Evolutionary conservation across 2,888 invertebrate species (phyloP), one percentile per base, ranked within the genome.

Genomic region (Apoda limacodes): DNA sequence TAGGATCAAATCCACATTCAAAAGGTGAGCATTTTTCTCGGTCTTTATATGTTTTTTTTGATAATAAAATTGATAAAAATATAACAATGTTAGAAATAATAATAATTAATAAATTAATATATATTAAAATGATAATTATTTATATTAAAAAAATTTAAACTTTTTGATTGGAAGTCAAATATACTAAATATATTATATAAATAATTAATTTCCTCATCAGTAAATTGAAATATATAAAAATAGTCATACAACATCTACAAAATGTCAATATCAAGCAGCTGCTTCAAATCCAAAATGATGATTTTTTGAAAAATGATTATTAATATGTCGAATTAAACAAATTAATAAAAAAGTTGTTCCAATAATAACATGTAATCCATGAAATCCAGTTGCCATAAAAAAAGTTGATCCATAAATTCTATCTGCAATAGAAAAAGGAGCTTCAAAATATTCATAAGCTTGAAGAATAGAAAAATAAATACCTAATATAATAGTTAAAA

Each of bases 301-400:
- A 29, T 50, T 56, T 28, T 35, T 62, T 26, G 69, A 70, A 31
- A 70, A 71, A 32, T 70, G 68, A 29, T 60, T 51, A 39, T 48
- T n/a, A n/a, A n/a, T n/a, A n/a, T 62, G 64, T 0, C 68, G 69
- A 35, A 68, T 52, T 42, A 63, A 50, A 30, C 69, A 70, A 31
- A 54, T 46, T 34, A 52, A 23, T 43, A 69, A 34, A 39, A 67
- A 70, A 42, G 63, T 46, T 23, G 68, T 70, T 45, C 70, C 69
- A 45, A 88, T 59, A 85, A 89, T 69, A 24, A 89, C 88, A 78
- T 89, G 89, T 30, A 89, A 9, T 3, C 89, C 89, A 56, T 90
- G 89, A 19, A 91, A 90, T 63, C 89, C 89, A 35, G 89, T 90
- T 32, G 87, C 83, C 57, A 89, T 78, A 82, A 85, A 63, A 71